Evolutionary conservation across 1,140 invertebrate genomes (phyloP).

Genomic region (Drosophila simulans): DNA sequence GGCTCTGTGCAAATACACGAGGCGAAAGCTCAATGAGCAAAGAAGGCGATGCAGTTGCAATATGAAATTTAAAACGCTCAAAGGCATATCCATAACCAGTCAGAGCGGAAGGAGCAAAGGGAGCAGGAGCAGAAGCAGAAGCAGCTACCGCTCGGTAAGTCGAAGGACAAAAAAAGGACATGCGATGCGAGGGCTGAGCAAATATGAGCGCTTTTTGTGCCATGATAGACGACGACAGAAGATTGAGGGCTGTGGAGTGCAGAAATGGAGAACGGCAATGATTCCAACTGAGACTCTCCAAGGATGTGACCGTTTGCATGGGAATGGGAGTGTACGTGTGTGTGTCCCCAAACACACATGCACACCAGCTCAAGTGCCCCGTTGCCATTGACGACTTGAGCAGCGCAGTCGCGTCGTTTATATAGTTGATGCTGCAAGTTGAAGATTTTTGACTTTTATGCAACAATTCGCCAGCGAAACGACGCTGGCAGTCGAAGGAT

Average conservation of each 20-base stretch:
- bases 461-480: slow-evolving; percentile 75
- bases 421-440: slow-evolving; percentile 75
- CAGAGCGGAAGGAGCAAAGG: slow-evolving; percentile 9
- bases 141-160: slow-evolving; percentile 57
- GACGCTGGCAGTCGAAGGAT: slow-evolving; percentile 12
- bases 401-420: slow-evolving; percentile 65
- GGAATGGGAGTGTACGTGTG: slow-evolving; percentile 1
- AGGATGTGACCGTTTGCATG: slow-evolving; percentile 1
- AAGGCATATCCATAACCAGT: slow-evolving; percentile 81
- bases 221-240: slow-evolving; percentile 71
- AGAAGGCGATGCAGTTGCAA: slow-evolving; percentile 68
- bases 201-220: slow-evolving; percentile 74
- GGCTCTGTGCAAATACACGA: slow-evolving; percentile 55
- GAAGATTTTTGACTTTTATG: slow-evolving; percentile 83
- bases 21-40: slow-evolving; percentile 41
- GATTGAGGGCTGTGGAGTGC: slow-evolving; percentile 32
- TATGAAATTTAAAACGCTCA: slow-evolving; percentile 83
- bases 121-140: neutral
- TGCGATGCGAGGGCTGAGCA: slow-evolving; percentile 67
- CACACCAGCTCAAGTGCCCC: slow-evolving; percentile 56
- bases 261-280: slow-evolving; percentile 56
- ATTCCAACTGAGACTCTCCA: slow-evolving; percentile 43
- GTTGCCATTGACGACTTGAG: slow-evolving; percentile 80
- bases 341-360: slow-evolving; percentile 26
- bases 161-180: slow-evolving; percentile 82